Conservation (phyloP, 2,888 invertebrate species). For the Drosophila birchii region DNA sequence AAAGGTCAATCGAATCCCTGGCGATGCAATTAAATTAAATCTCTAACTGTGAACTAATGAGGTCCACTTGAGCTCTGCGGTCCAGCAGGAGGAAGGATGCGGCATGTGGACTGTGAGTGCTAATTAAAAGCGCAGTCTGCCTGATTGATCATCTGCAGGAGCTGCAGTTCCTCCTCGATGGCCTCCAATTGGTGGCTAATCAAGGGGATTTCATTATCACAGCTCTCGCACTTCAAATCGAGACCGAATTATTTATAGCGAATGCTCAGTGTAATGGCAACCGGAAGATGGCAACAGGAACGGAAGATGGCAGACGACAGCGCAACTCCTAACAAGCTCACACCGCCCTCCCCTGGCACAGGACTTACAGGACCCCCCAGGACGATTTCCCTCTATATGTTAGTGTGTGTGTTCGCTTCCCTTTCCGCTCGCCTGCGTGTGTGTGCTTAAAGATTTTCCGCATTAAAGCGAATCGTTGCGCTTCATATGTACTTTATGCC, state of each 20-base stretch:
- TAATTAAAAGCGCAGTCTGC: conserved; percentile 51
- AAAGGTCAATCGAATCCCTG: conserved; percentile 57
- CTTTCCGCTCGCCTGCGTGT: conserved; percentile 17
- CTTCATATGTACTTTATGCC: conserved; percentile 33
- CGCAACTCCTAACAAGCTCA: conserved; percentile 48
- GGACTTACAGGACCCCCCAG: conserved; percentile 17
- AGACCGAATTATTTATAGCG: conserved; percentile 64
- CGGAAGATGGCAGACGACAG: conserved; percentile 50
- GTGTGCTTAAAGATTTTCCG: conserved; percentile 46
- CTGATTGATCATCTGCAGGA: conserved; percentile 32
- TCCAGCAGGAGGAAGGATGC: conserved; percentile 10
- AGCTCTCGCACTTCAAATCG: conserved; percentile 59
- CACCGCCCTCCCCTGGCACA: neutral
- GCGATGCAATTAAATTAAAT: conserved; percentile 75
- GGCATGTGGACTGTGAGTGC: conserved; percentile 17
- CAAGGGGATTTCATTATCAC: conserved; percentile 69
- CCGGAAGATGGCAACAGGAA: conserved; percentile 65
- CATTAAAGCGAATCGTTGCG: conserved; percentile 70
- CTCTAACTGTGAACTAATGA: conserved; percentile 69
- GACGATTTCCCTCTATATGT: conserved; percentile 4
- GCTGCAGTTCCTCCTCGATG: conserved; percentile 7
- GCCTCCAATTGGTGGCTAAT: conserved; percentile 44
- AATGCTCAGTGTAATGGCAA: conserved; percentile 69
- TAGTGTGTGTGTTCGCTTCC: conserved; percentile 22
- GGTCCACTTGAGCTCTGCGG: conserved; percentile 56